Evolutionary conservation across 2,888 invertebrate species (phyloP), one percentile per base, ranked within the genome.

Genomic region (Hypolimnas misippus): DNA sequence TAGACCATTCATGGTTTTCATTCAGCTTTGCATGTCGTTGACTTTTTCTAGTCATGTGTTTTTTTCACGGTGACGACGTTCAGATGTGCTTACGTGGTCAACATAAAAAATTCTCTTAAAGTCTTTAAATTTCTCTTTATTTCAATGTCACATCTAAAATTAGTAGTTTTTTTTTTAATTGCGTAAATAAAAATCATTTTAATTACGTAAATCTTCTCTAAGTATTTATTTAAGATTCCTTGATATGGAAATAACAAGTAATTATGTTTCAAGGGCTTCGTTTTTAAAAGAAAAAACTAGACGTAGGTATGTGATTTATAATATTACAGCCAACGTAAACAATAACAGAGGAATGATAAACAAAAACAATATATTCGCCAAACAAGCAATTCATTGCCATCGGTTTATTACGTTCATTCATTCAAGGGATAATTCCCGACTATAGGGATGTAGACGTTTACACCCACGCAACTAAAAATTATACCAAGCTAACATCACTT

Each of bases 401-500:
- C 31, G 29, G 44, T 42, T 44, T 56, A 56, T 56, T 40, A 14
- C 25, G 12, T 31, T 44, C 44, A 44, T 44, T 56, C 44, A 56
- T 17, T 54, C 40, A 31, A 8, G 6, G n/a, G 8, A 29, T 7
- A 49, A 49, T 29, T 29, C 14, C 29, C 35, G 12, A 31, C 21
- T 38, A 53, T 25, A 58, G 3, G 31, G 31, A 55, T 38, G 54
- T 14, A 49, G 49, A n/a, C n/a, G n/a, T 21, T 50, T 1, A 50
- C 44, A 51, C 62, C 56, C 33, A 56, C 56, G 56, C 51, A 14
- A 44, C 8, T 44, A 42, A 52, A 51, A 33, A 52, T 21, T 38
- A 14, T 50, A 40, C 10, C 14, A 44, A 44, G 17, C 0, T 3
- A n/a, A n/a, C 35, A 35, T 6, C 10, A 6, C 12, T 12, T 19